phyloP scores from a whole-genome alignment of 1,140 invertebrate genomes.

The Agrypnia vestita region DNA sequence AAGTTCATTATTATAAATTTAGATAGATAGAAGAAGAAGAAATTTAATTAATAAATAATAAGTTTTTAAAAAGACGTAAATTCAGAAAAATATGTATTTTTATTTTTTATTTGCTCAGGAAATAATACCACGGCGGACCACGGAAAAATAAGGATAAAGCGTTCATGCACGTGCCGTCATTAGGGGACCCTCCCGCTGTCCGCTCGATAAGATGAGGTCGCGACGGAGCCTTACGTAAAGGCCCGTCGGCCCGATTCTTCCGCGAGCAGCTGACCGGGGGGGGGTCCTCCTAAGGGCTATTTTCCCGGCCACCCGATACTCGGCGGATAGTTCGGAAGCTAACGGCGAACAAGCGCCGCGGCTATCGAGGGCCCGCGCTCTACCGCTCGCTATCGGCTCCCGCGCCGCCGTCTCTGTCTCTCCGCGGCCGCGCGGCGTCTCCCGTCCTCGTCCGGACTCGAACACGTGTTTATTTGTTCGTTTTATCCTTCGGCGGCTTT shows the following conservation, averaged over 20 bases:
- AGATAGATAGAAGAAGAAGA: too few relatives aligned
- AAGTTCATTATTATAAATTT: too few relatives aligned
- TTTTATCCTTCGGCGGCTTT: constrained; percentile 75
- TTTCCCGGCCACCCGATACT: constrained; percentile 51
- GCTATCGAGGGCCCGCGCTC: constrained; percentile 61
- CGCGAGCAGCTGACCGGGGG: constrained; percentile 24
- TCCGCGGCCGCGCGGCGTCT: constrained; percentile 60
- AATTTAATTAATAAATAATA: too few relatives aligned
- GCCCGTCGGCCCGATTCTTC: too few relatives aligned
- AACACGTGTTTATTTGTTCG: constrained; percentile 76
- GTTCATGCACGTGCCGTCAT: background rate
- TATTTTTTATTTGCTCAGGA: too few relatives aligned
- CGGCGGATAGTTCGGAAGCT: constrained; percentile 55
- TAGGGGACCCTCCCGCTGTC: background rate
- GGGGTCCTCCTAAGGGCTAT: constrained; percentile 49
- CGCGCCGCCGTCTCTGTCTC: constrained; percentile 64
- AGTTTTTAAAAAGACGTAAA: too few relatives aligned
- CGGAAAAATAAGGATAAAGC: too few relatives aligned
- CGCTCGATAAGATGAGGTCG: background rate
- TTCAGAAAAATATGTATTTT: too few relatives aligned
- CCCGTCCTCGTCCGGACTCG: constrained; percentile 71
- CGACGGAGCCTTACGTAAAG: too few relatives aligned
- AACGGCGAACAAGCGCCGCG: constrained; percentile 71
- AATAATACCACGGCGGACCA: too few relatives aligned
- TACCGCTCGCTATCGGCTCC: constrained; percentile 54